Base-by-base conservation (phyloP, 1,140 invertebrate species). In the Drosophila biarmipes region DNA sequence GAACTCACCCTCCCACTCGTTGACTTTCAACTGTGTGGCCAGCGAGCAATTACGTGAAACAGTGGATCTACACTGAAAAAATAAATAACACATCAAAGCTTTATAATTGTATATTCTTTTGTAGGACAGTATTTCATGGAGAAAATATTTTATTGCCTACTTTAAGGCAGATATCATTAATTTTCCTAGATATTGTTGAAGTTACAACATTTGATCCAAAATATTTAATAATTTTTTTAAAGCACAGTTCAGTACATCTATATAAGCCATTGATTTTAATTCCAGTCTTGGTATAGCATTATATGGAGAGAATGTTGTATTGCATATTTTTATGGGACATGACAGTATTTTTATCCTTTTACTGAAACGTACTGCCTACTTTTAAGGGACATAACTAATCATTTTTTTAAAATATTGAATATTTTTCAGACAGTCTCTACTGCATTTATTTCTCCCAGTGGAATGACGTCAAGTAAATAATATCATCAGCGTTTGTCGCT, bases 21-120 rank as follows among this genome's bases (percentile, higher is more conserved):
- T 84, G 80, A 84, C 80, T 84, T 85, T 79, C 74, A 62, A 85
- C 75, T 78, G 80, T 82, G 80, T 84, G 80, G 80, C 80, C 80
- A 67, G 80, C 52, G 63, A 75, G 35, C 80, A 82, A 81, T 81
- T 81, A 80, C 45, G 38, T 40, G 53, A 67, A 46, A 55, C 62
- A 46, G 54, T 45, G 24, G 40, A 12, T 27, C 11, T 40, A 45
- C 69, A 82, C 56, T 11, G 58, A 43, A 11, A 29, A 8, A 11
- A n/a, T 8, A n/a, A n/a, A 6, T 27, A 10, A 8, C 6, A 4
- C 7, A n/a, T 4, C 0, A 38, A 2, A 42, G 10, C 4, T 42
- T 6, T 3, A n/a, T n/a, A n/a, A n/a, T n/a, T n/a, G n/a, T n/a
- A n/a, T n/a, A n/a, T n/a, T n/a, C n/a, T n/a, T 24, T 24, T 24